Conservation (phyloP, 2,888 invertebrate species). For the Bugulina stolonifera region DNA sequence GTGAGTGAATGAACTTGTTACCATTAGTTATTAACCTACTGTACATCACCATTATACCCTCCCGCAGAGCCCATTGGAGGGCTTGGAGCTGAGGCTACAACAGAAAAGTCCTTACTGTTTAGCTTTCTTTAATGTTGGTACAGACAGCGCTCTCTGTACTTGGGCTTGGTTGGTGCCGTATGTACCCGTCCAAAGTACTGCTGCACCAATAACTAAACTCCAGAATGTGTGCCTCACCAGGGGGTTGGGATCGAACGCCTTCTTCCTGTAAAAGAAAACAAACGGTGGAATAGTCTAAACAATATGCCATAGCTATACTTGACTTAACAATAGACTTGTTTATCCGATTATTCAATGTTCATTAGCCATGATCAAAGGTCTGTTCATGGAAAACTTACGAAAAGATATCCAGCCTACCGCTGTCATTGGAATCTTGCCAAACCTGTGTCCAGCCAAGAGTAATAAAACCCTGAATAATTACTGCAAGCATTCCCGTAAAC, state of each 20-base stretch:
- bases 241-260: conserved; percentile 69
- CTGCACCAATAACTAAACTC: conserved; percentile 75
- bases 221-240: conserved; percentile 82
- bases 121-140: conserved; percentile 72
- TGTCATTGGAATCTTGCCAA: conserved; percentile 27
- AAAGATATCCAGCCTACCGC: conserved; percentile 29
- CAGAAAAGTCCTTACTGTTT: conserved; percentile 45
- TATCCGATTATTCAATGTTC: too few species aligned
- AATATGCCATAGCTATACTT: too few species aligned
- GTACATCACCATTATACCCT: too few species aligned
- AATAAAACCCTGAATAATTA: conserved; percentile 28
- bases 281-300: too few species aligned
- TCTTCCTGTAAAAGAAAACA: too few species aligned
- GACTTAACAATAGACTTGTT: too few species aligned
- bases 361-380: too few species aligned
- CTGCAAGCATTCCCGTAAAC: conserved; percentile 30
- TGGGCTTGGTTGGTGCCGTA: conserved; percentile 91
- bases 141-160: conserved; percentile 83
- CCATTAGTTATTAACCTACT: too few species aligned
- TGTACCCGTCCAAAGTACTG: conserved; percentile 84
- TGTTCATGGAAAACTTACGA: too few species aligned
- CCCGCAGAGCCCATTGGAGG: too few species aligned
- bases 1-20: too few species aligned
- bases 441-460: conserved; percentile 29
- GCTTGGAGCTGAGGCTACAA: too few species aligned